Percentiles rank a stretch among this genome's conserved stretches.
Evolutionary conservation across 2,797 vertebrate species (phyloP).

Genomic region (Rhinoraja longicauda): DNA sequence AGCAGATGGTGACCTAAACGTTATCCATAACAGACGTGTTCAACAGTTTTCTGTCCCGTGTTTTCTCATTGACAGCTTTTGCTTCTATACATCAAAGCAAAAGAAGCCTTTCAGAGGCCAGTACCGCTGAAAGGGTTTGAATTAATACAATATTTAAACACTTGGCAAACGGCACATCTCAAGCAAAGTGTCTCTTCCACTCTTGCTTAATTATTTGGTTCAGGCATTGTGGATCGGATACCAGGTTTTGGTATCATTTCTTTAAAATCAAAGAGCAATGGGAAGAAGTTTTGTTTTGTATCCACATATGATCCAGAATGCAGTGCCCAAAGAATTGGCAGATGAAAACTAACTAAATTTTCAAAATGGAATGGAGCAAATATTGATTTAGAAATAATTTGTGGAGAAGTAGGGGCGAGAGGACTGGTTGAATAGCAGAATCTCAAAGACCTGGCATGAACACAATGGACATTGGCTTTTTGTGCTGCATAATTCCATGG

Average conservation of each 20-base stretch:
- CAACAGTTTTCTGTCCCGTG: constrained; percentile 22
- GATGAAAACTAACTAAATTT: background rate
- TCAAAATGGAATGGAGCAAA: background rate
- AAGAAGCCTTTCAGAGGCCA: background rate
- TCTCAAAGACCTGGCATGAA: background rate
- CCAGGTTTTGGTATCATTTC: background rate
- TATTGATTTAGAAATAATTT: background rate
- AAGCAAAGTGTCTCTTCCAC: background rate
- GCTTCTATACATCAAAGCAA: constrained; percentile 5
- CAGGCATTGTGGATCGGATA: background rate
- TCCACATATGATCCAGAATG: background rate
- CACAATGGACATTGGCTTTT: background rate
- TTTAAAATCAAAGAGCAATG: background rate
- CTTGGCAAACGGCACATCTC: background rate
- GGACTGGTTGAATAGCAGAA: background rate
- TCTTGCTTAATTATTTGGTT: background rate
- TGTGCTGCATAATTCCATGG: background rate
- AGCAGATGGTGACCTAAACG: constrained; percentile 20
- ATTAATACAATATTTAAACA: constrained; percentile 5
- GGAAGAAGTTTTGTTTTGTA: background rate
- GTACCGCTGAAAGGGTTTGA: background rate
- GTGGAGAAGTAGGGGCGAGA: no score
- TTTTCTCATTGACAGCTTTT: constrained; percentile 7
- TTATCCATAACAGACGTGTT: constrained; percentile 29
- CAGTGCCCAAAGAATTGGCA: background rate